Evolutionary conservation across 1,140 invertebrate species (phyloP).

Genomic region (Drosophila nannoptera): DNA sequence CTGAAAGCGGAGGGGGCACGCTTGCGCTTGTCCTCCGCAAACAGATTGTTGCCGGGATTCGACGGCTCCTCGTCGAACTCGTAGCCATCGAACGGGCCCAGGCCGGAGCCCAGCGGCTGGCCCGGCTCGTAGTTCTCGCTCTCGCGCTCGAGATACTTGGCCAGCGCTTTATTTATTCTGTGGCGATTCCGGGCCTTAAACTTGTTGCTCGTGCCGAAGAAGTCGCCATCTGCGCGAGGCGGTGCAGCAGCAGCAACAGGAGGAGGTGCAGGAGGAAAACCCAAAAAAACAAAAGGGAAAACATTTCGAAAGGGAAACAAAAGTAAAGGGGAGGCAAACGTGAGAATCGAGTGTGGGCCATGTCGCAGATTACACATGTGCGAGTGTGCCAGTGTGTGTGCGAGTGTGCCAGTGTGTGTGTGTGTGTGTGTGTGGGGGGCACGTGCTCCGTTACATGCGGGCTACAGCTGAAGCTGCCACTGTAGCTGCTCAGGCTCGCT

Average conservation of each 20-base stretch:
- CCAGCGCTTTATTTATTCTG: constrained; percentile 74
- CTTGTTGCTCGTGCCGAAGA: constrained; percentile 58
- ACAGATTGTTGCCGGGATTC: constrained; percentile 53
- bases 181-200: constrained; percentile 71
- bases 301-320: constrained; percentile 4
- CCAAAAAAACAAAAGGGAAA: constrained; percentile 22
- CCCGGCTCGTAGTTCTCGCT: constrained; percentile 58
- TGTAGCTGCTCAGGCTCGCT: not conserved
- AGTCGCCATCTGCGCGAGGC: constrained; percentile 57
- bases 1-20: constrained; percentile 66
- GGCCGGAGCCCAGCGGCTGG: constrained; percentile 45
- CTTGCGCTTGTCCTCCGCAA: constrained; percentile 66
- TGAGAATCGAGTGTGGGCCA: constrained; percentile 11
- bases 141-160: constrained; percentile 76
- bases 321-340: constrained; percentile 3
- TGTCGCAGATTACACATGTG: not conserved
- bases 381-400: not conserved
- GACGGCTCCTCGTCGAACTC: constrained; percentile 62
- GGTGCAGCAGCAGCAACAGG: constrained; percentile 17
- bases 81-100: constrained; percentile 55
- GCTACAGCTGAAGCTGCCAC: constrained; percentile 27
- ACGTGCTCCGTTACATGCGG: constrained; percentile 40
- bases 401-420: not conserved
- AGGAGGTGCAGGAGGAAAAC: constrained; percentile 11
- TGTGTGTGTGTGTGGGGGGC: constrained; percentile 9